Conservation (phyloP, 2,888 invertebrate genomes). For the Pharmacophagus antenor region DNA sequence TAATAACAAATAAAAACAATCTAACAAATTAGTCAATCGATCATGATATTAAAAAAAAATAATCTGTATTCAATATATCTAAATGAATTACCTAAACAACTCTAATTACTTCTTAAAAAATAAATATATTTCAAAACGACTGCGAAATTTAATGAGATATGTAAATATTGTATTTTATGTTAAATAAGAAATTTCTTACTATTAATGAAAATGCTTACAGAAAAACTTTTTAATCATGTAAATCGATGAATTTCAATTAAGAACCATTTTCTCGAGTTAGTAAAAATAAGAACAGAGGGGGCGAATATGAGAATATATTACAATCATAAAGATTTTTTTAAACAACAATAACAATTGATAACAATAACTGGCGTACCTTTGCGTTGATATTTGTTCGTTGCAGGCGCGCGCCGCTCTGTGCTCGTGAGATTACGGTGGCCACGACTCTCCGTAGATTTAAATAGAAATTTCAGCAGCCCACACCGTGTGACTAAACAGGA, state of each 20-base stretch:
- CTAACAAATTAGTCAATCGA: background rate
- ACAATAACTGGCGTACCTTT: slow-evolving; percentile 45
- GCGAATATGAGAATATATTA: background rate
- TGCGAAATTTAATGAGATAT: too few species aligned
- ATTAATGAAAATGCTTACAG: too few species aligned
- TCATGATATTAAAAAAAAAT: background rate
- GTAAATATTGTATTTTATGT: too few species aligned
- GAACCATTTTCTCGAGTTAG: background rate
- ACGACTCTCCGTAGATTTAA: slow-evolving; percentile 62
- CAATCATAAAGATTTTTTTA: background rate
- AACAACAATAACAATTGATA: background rate
- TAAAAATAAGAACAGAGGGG: background rate
- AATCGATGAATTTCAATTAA: too few species aligned
- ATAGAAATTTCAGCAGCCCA: slow-evolving; percentile 75
- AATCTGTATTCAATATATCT: background rate
- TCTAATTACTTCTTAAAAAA: too few species aligned
- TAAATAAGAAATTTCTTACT: too few species aligned
- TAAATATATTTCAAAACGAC: too few species aligned
- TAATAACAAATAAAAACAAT: background rate
- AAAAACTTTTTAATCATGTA: too few species aligned
- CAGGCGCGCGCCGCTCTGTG: slow-evolving; percentile 72
- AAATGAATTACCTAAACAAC: too few species aligned
- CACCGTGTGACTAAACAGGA: slow-evolving; percentile 64
- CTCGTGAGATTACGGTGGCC: slow-evolving; percentile 58
- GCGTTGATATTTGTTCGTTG: slow-evolving; percentile 60